Base-by-base conservation (phyloP, 2,888 invertebrate genomes). In the Philonicus albiceps region DNA sequence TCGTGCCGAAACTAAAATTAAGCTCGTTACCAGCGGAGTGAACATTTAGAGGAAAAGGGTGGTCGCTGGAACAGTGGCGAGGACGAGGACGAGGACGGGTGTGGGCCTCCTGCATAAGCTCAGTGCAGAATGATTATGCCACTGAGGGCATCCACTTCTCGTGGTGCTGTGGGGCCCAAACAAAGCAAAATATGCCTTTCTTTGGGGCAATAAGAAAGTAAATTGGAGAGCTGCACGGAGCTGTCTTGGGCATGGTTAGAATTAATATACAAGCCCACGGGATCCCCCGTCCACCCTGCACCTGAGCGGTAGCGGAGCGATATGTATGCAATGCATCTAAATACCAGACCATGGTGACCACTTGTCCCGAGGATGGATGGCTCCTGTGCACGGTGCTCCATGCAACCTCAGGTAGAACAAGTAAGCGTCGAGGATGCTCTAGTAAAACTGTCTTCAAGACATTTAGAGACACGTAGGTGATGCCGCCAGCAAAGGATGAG, bases 151-250 rank as follows among this genome's bases (percentile, higher is more conserved):
- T 40, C 75, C 75, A 76, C 76, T 76, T 76, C 76, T 76, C 22
- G 40, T 37, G 22, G 22, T 40, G 19, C 76, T 75, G 37, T 19
- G 55, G 22, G 55, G n/a, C 40, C 16, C 76, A 27, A 76, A 76
- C 40, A 76, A 76, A 76, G 76, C 76, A 37, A 40, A 76, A 40
- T 22, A 37, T 22, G 76, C 37, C 76, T 76, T 40, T 40, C 76
- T 76, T 40, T 76, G 40, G 76, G 76, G 76, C 76, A 76, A 76
- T 76, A 76, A 76, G 76, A 76, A 76, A 76, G 76, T 76, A 76
- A 76, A 76, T 76, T 76, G 40, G 19, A 76, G 40, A 76, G 22
- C 34, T 13, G 76, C n/a, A 37, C 40, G 34, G 40, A 76, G 76
- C 40, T 76, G 76, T 37, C 76, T 76, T 76, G 76, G 64, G 76